phyloP scores from a whole-genome alignment of 2,113 vertebrate species.

The Syngnathus scovelli region DNA sequence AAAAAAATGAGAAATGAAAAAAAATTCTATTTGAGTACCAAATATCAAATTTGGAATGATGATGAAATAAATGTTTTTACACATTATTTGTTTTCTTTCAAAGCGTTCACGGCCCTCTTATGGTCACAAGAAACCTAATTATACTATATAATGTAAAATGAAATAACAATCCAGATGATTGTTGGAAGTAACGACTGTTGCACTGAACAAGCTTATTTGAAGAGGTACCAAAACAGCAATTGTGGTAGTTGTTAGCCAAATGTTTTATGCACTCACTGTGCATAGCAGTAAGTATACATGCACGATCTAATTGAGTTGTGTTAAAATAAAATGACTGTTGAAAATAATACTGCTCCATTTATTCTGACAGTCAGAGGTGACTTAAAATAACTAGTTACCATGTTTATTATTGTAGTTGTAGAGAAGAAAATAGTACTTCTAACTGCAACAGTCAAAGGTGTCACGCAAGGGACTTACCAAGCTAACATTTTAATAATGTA shows the following conservation, averaged over 20 bases:
- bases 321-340: not conserved
- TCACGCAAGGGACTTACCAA: slow-evolving; percentile 27
- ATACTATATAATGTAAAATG: too few species aligned
- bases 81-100: too few species aligned
- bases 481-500: slow-evolving; percentile 56
- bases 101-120: too few species aligned
- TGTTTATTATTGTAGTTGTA: not conserved
- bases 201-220: too few species aligned
- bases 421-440: not conserved
- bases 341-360: not conserved
- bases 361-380: not conserved
- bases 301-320: not conserved
- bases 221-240: not conserved
- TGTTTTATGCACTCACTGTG: not conserved
- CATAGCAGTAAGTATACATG: not conserved
- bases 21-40: too few species aligned
- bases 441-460: slow-evolving; percentile 21
- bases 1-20: too few species aligned
- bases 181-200: too few species aligned
- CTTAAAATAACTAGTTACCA: not conserved
- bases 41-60: too few species aligned
- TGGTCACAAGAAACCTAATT: too few species aligned
- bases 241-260: too few species aligned
- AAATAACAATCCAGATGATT: too few species aligned
- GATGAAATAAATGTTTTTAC: too few species aligned